Base-by-base conservation (phyloP, 1,140 invertebrate genomes). In the Vanessa tameamea region DNA sequence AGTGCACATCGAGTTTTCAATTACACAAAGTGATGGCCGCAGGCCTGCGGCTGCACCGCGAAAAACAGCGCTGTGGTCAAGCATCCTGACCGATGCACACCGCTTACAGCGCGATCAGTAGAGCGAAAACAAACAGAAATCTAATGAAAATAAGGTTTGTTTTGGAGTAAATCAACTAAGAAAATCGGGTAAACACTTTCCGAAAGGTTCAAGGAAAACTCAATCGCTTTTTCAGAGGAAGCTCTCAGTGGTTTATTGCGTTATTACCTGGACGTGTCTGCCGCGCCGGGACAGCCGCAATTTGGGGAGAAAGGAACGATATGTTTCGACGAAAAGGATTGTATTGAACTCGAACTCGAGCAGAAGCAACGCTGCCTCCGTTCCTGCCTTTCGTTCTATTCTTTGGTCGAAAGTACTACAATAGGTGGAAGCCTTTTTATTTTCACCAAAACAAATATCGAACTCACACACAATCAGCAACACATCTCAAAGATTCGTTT, bases 251-350 rank as follows among this genome's bases (percentile, higher is more conserved):
- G 88, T 92, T 91, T 92, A 92, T 92, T 92, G 90, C 88, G 90
- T 92, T 92, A 92, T 92, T 92, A 92, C 90, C 90, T 92, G 90
- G 88, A 92, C 90, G 88, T 89, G 89, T 88, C 86, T 84, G 82
- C 83, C 85, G 85, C 87, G 81, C 64, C 83, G 87, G 87, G 88
- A 89, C 88, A 86, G 83, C 85, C 88, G 86, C 90, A 92, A 92
- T 92, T 91, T 87, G 82, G 86, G 83, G 69, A 86, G 87, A 90
- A 88, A 90, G 89, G 87, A 85, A 86, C 84, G 88, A 90, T 90
- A 90, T 89, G 88, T 92, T 88, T 82, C 83, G 80, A 86, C 83
- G 82, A 88, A 88, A 90, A 86, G 82, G 86, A 90, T 90, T 89
- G 89, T 89, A 88, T 87, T 85, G 82, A 85, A 83, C 84, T 83